Conservation (phyloP, 2,113 vertebrate genomes). For the Callionymus lyra region DNA sequence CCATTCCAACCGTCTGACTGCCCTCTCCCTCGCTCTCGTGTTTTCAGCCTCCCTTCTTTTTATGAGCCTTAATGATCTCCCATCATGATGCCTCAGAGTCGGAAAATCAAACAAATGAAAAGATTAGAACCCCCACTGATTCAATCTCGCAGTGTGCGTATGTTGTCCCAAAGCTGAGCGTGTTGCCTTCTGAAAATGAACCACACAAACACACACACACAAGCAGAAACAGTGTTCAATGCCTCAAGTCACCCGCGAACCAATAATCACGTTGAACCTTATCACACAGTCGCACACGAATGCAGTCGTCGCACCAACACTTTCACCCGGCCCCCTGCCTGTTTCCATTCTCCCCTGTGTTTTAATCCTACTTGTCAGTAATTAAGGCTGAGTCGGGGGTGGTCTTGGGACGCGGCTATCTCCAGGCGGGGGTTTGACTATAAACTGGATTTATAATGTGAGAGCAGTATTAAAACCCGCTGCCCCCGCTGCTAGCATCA, state of each 20-base stretch:
- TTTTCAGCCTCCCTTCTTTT: constrained; percentile 22
- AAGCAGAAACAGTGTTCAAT: constrained; percentile 2
- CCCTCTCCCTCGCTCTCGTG: neutral
- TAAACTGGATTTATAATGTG: constrained; percentile 87
- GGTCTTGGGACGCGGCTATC: constrained; percentile 53
- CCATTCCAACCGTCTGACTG: too few relatives aligned
- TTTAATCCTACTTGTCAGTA: constrained; percentile 88
- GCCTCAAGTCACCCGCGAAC: neutral
- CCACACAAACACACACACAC: constrained; percentile 1
- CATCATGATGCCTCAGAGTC: constrained; percentile 34
- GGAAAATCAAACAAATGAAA: constrained; percentile 44
- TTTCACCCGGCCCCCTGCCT: constrained; percentile 29
- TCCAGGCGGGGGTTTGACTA: constrained; percentile 66
- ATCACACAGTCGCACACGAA: constrained; percentile 10
- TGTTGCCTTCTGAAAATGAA: constrained; percentile 9
- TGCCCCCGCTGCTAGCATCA: constrained; percentile 74
- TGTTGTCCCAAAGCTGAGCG: too few relatives aligned
- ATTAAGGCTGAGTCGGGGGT: constrained; percentile 78
- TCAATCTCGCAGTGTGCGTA: constrained; percentile 3
- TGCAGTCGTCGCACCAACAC: constrained; percentile 4
- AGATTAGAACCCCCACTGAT: constrained; percentile 38
- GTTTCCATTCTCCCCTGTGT: constrained; percentile 44
- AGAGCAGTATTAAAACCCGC: constrained; percentile 77
- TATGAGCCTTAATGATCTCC: constrained; percentile 46
- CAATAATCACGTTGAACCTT: neutral